Evolutionary conservation across 1,140 invertebrate genomes (phyloP).

Genomic region (Lutraria rhynchaena): DNA sequence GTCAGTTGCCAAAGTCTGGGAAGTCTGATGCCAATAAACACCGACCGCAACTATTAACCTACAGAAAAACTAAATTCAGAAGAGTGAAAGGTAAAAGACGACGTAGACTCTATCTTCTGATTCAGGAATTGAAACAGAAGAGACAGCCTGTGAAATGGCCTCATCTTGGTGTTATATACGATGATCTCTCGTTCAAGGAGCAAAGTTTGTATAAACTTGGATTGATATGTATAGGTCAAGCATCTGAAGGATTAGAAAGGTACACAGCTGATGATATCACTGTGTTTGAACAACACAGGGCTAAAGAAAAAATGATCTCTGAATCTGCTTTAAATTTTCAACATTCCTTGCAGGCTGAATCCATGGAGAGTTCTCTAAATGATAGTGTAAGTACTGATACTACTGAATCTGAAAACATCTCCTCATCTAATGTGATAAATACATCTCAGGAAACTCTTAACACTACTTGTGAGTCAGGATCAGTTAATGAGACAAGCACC

Average conservation of each 20-base stretch:
- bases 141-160: slow-evolving; percentile 37
- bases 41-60: slow-evolving; percentile 45
- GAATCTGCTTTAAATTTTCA: slow-evolving; percentile 3
- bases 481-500: too few species aligned
- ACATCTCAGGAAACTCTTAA: too few species aligned
- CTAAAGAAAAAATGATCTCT: slow-evolving; percentile 6
- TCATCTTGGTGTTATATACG: slow-evolving; percentile 35
- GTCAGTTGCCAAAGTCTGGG: slow-evolving; percentile 47
- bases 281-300: slow-evolving; percentile 49
- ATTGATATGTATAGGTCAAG: slow-evolving; percentile 40
- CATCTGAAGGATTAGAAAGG: slow-evolving; percentile 25
- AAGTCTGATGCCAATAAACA: slow-evolving; percentile 20
- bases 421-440: too few species aligned
- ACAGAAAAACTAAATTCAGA: slow-evolving; percentile 57
- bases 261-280: slow-evolving; percentile 37
- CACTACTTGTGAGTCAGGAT: too few species aligned
- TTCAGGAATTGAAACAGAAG: slow-evolving; percentile 47
- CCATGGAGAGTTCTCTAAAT: too few species aligned
- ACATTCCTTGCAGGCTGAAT: slow-evolving; percentile 6
- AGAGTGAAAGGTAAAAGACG: slow-evolving; percentile 52
- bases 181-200: slow-evolving; percentile 57
- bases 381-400: too few species aligned
- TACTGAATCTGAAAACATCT: too few species aligned
- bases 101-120: slow-evolving; percentile 33
- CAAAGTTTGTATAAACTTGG: slow-evolving; percentile 53